Evolutionary conservation across 2,888 invertebrate genomes (phyloP).

Genomic region (Lingula anatina): DNA sequence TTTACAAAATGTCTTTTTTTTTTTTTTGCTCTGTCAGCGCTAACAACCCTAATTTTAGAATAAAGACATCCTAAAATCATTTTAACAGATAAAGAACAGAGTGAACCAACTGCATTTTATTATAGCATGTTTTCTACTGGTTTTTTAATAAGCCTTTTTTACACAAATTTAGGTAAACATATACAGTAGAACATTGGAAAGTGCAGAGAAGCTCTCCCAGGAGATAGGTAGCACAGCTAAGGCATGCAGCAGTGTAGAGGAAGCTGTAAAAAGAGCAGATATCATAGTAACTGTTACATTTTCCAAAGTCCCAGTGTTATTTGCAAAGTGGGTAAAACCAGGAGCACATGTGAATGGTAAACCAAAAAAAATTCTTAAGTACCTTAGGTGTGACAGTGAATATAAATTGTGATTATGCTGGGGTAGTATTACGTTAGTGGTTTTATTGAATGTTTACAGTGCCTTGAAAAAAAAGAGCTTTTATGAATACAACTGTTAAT

Average conservation of each 20-base stretch:
- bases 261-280: conserved; percentile 60
- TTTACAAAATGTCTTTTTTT: background rate
- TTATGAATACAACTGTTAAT: no score
- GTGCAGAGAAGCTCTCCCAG: conserved; percentile 43
- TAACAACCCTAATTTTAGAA: background rate
- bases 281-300: conserved; percentile 62
- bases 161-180: no score
- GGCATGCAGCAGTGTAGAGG: conserved; percentile 46
- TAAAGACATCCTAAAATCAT: background rate
- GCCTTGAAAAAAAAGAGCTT: no score
- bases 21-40: background rate
- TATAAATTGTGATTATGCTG: no score
- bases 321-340: conserved; percentile 56
- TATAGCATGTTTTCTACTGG: no score
- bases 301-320: conserved; percentile 56
- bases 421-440: no score
- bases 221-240: conserved; percentile 54
- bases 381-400: no score
- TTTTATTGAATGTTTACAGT: no score
- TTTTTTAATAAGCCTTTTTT: no score
- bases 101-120: no score
- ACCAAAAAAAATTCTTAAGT: conserved; percentile 58
- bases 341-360: conserved; percentile 65
- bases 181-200: conserved; percentile 44
- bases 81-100: no score